phyloP scores from a whole-genome alignment of 2,113 vertebrate species.

The Dascyllus trimaculatus region DNA sequence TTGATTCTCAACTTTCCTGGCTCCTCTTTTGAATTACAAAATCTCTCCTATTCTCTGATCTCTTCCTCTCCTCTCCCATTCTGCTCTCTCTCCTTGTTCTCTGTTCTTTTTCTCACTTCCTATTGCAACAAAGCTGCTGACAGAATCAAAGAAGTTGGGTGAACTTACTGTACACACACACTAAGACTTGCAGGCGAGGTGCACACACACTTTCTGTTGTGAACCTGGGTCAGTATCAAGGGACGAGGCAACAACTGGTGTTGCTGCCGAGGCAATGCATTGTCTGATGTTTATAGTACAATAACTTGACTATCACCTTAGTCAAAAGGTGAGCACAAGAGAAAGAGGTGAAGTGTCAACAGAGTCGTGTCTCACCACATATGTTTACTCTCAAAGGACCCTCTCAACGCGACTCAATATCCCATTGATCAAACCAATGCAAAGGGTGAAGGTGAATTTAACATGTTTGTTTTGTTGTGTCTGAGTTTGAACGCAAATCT shows the following conservation, averaged over 20 bases:
- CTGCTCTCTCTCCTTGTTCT: constrained; percentile 12
- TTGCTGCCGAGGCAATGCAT: constrained; percentile 5
- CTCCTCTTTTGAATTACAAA: constrained; percentile 10
- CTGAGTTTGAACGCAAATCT: neutral
- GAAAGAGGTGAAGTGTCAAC: neutral
- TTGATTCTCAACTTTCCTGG: constrained; percentile 29
- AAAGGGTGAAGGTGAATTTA: neutral
- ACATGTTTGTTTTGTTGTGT: neutral
- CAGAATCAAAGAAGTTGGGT: constrained; percentile 31
- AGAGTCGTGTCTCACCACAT: neutral
- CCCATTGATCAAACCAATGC: neutral
- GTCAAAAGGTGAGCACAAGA: neutral
- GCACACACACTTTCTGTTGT: constrained; percentile 7
- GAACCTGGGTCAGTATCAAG: neutral
- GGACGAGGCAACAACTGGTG: neutral
- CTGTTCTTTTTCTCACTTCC: neutral
- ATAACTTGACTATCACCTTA: neutral
- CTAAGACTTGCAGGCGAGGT: too few species aligned
- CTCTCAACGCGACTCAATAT: neutral
- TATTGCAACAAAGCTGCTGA: constrained; percentile 29
- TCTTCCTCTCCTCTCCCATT: constrained; percentile 16
- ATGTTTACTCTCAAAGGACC: neutral
- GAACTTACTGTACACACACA: constrained; percentile 21
- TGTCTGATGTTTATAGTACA: constrained; percentile 2
- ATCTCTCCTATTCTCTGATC: neutral